Conservation (phyloP, 2,797 vertebrate genomes). For the Cyprinella venusta region DNA sequence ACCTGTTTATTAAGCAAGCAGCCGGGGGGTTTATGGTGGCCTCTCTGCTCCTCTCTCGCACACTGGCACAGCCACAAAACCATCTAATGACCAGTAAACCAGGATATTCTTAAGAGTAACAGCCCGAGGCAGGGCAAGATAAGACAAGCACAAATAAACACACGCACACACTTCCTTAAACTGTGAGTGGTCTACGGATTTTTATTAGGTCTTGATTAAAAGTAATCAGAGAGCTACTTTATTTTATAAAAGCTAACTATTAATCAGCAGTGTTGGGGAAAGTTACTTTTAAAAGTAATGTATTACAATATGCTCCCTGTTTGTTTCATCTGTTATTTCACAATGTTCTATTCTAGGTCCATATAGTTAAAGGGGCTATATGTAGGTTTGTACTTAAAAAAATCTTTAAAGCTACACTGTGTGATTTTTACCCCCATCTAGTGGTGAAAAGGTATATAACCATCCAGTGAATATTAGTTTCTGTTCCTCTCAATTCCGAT, state of each 20-base stretch:
- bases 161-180: slow-evolving; percentile 15
- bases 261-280: not conserved
- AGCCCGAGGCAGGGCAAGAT: slow-evolving; percentile 16
- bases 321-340: too few relatives aligned
- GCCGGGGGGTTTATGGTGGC: not conserved
- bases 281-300: not conserved
- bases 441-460: too few relatives aligned
- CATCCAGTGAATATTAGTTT: too few relatives aligned
- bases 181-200: not conserved
- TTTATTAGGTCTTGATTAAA: slow-evolving; percentile 2
- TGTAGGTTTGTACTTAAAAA: too few relatives aligned
- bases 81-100: slow-evolving; percentile 32
- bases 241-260: slow-evolving; percentile 1
- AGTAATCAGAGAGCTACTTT: not conserved
- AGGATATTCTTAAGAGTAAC: slow-evolving; percentile 46
- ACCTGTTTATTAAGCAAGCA: slow-evolving; percentile 18
- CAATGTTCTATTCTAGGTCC: too few relatives aligned
- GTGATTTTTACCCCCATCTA: too few relatives aligned
- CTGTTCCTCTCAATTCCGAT: too few relatives aligned
- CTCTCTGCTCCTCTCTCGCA: not conserved
- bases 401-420: too few relatives aligned
- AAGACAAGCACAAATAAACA: slow-evolving; percentile 6
- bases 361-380: not conserved
- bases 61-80: not conserved
- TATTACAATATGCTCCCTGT: not conserved